phyloP scores from a whole-genome alignment of 2,888 invertebrate species.

The Leuctra nigra region DNA sequence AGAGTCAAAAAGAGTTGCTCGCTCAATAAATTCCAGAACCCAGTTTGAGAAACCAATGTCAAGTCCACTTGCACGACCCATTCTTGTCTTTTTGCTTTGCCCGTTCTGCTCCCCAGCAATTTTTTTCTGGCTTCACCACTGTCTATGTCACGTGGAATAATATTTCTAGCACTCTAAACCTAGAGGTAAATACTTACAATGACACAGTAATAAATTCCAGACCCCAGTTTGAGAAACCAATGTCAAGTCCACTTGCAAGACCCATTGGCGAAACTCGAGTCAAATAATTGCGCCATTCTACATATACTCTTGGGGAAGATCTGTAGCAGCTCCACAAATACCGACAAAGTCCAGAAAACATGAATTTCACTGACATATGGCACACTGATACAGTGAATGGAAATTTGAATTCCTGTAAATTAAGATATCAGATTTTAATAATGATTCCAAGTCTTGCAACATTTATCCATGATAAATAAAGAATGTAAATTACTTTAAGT shows the following conservation, averaged over 20 bases:
- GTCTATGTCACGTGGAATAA: too few species aligned
- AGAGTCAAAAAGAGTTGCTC: too few species aligned
- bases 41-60: slow-evolving; percentile 98
- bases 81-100: too few species aligned
- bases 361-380: slow-evolving; percentile 84
- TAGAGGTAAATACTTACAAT: slow-evolving; percentile 56
- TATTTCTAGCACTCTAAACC: too few species aligned
- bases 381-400: slow-evolving; percentile 86
- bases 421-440: too few species aligned
- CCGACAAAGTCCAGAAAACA: slow-evolving; percentile 68
- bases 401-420: slow-evolving; percentile 76
- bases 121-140: too few species aligned
- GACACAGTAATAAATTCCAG: slow-evolving; percentile 91
- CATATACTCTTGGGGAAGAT: slow-evolving; percentile 56
- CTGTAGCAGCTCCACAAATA: slow-evolving; percentile 46
- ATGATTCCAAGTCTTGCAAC: background rate
- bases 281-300: slow-evolving; percentile 73
- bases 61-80: slow-evolving; percentile 89
- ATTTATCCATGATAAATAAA: background rate
- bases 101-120: too few species aligned
- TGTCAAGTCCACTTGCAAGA: slow-evolving; percentile 90
- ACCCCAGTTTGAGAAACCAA: slow-evolving; percentile 98
- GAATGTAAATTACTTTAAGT: slow-evolving; percentile 55
- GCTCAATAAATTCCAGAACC: slow-evolving; percentile 94
- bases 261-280: slow-evolving; percentile 78